A percentile compares a stretch with the other conserved stretches of the same genome.
phyloP scores from a whole-genome alignment of 2,797 vertebrate genomes.

The Myotis vivesi region DNA sequence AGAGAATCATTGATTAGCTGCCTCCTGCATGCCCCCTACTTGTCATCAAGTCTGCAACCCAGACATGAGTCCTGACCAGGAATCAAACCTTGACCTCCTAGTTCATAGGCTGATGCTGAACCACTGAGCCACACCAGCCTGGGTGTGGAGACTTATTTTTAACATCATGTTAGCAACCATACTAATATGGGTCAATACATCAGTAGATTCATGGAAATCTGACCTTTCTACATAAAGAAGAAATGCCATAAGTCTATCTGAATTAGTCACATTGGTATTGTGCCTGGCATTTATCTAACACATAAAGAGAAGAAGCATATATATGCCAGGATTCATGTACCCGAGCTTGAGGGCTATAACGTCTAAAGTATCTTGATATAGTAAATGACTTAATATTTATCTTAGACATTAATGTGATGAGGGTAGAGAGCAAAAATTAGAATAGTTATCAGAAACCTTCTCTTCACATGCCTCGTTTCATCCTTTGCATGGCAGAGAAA shows the following conservation, averaged over 20 bases:
- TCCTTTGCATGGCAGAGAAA: slow-evolving; percentile 33
- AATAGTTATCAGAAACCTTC: slow-evolving; percentile 48
- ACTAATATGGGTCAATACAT: background rate
- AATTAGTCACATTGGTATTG: background rate
- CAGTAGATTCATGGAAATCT: background rate
- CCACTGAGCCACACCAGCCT: too few relatives aligned
- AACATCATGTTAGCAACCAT: background rate
- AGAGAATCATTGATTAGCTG: too few relatives aligned
- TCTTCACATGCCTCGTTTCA: slow-evolving; percentile 6
- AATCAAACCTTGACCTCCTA: too few relatives aligned
- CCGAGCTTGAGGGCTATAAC: background rate
- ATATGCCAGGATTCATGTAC: background rate
- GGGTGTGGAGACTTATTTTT: background rate
- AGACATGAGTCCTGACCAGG: too few relatives aligned
- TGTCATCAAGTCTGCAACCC: too few relatives aligned
- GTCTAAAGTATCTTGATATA: background rate
- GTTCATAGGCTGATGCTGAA: too few relatives aligned
- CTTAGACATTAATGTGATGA: background rate
- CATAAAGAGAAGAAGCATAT: background rate
- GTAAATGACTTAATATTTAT: slow-evolving; percentile 30
- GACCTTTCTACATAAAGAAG: background rate
- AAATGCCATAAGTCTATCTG: background rate
- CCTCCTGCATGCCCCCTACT: too few relatives aligned
- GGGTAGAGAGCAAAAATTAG: slow-evolving; percentile 5
- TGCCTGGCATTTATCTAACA: background rate